Base-by-base conservation (phyloP, 2,888 invertebrate genomes). In the Ecdyonurus torrentis region DNA sequence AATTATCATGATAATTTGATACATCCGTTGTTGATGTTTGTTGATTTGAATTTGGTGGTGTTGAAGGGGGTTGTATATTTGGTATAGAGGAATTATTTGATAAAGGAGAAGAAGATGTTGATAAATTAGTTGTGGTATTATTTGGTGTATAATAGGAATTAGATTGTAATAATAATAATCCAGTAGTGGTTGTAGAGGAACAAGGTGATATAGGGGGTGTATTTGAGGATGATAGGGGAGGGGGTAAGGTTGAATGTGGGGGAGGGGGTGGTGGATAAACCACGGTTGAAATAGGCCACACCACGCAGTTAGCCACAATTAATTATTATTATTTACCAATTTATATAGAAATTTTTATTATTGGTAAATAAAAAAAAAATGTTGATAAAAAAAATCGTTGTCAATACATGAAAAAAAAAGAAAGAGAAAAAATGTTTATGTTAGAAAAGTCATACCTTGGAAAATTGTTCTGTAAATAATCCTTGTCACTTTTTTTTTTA, bases 301-400 rank as follows among this genome's bases (percentile, higher is more conserved):
- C 55, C 55, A 55, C 55, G 55, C 55, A n/a, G 55, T n/a, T 55
- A n/a, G 55, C 55, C 55, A 55, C 55, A 55, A 55, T 55, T 7
- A 55, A 22, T n/a, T 55, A 7, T 5, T 5, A 15, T 5, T 37
- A 10, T 37, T 10, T 37, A 37, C 37, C 37, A 37, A 37, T 37
- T 37, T 37, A 37, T 10, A 10, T 15, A 37, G 15, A 10, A 37
- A 37, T 37, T 37, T 10, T 37, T 37, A 10, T 37, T 10, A 37
- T 37, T 37, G 37, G 37, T 37, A 37, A 10, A n/a, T n/a, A n/a
- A n/a, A 37, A 37, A 37, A 10, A 10, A 37, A 37, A 37, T 10
- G 37, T 37, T 15, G 37, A 37, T 37, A 37, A 37, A 37, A 37
- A 37, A 37, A 37, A 37, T n/a, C n/a, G n/a, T n/a, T n/a, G n/a